Base-by-base conservation (phyloP, 2,888 invertebrate species). In the Notodonta dromedarius region DNA sequence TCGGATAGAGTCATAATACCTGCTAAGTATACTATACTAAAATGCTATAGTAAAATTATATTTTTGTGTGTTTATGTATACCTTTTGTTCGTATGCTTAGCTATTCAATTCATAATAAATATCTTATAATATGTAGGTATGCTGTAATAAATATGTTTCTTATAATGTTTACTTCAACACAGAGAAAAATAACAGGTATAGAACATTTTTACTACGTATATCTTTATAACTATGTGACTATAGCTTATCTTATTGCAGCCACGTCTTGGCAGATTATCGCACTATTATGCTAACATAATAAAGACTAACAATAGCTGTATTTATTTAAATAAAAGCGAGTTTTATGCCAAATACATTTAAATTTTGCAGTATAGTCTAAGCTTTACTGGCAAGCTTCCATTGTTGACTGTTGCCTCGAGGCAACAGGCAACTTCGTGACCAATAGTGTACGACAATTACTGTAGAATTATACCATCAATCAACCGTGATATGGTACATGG, bases 391-490 rank as follows among this genome's bases (percentile, higher is more conserved):
- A 61, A 70, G 58, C 48, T 56, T 54, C 60, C n/a, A 35, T n/a
- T 35, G 24, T 50, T 14, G 16, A 52, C 16, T 2, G 73, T 66
- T 64, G 76, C 78, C 84, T 79, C 67, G 66, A 73, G 82, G 85
- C 83, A 77, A 73, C 79, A 78, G 70, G 77, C 64, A 73, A 69
- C 74, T 78, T 88, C 90, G 90, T 90, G 90, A 90, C 90, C 87
- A 84, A 88, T 86, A 82, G 76, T 68, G 74, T 79, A 85, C 83
- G 86, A 87, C 87, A 87, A 89, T 89, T 90, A 89, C 77, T 74
- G 73, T 82, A 73, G 80, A 88, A 89, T 91, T 89, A 90, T 87
- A 84, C 87, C 84, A 90, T 91, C 89, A 87, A 90, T 90, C 89
- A 87, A 86, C 84, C 78, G 85, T 84, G 81, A 77, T 85, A 80